Evolutionary conservation across 2,888 invertebrate genomes (phyloP).

Genomic region (Sphaerophoria rueppellii): DNA sequence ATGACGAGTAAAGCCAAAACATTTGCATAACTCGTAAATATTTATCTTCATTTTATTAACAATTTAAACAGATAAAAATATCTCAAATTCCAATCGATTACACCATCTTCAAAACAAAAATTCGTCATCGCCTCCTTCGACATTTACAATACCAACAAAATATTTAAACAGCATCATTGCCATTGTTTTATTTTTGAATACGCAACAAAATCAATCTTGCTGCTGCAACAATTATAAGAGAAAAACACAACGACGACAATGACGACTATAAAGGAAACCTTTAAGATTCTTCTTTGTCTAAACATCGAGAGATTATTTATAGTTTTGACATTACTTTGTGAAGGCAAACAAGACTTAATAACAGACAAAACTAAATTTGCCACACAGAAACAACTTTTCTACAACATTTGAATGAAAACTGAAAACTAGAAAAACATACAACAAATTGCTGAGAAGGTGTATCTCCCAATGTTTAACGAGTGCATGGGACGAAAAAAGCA

Average conservation of each 20-base stretch:
- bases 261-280: background rate
- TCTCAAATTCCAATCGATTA: constrained; percentile 11
- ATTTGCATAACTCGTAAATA: background rate
- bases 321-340: constrained; percentile 70
- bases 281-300: constrained; percentile 45
- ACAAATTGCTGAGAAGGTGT: background rate
- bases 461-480: background rate
- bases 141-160: background rate
- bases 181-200: constrained; percentile 18
- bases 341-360: constrained; percentile 57
- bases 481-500: constrained; percentile 10
- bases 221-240: background rate
- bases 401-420: constrained; percentile 4
- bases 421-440: background rate
- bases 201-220: constrained; percentile 1
- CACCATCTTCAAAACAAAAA: constrained; percentile 9
- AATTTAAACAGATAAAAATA: background rate
- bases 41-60: constrained; percentile 4
- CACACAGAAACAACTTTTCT: constrained; percentile 3
- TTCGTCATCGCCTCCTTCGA: constrained; percentile 22
- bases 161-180: background rate
- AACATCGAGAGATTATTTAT: constrained; percentile 45
- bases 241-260: background rate
- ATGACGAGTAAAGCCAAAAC: background rate
- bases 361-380: constrained; percentile 1